phyloP scores from a whole-genome alignment of 2,113 vertebrate genomes.

The Pelodiscus sinensis region DNA sequence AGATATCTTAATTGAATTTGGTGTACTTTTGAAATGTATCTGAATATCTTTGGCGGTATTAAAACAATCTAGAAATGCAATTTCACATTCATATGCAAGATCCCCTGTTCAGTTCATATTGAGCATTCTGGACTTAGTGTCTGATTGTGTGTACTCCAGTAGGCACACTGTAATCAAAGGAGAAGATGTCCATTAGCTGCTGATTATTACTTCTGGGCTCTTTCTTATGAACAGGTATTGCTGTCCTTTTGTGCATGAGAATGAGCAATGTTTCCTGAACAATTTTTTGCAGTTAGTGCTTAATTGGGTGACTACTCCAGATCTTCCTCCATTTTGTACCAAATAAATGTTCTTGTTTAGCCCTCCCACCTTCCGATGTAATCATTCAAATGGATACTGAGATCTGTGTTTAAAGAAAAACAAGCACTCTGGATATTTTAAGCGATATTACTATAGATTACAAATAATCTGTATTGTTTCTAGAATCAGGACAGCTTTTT shows the following conservation, averaged over 20 bases:
- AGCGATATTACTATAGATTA: rapidly evolving
- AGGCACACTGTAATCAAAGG: neutral
- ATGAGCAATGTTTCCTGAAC: neutral
- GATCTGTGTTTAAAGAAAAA: neutral
- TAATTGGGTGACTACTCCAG: neutral
- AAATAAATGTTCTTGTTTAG: slow-evolving; percentile 7
- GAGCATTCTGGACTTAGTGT: neutral
- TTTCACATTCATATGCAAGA: neutral
- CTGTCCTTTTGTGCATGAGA: neutral
- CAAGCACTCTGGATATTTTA: neutral
- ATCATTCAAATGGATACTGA: neutral
- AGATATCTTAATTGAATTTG: neutral
- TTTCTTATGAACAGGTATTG: neutral
- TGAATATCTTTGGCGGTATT: neutral
- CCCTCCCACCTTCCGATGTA: neutral
- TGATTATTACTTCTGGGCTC: rapidly evolving
- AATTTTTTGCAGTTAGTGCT: neutral
- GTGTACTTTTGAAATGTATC: neutral
- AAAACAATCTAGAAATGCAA: neutral
- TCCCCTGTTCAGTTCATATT: neutral
- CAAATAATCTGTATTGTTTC: neutral
- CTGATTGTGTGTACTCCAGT: neutral
- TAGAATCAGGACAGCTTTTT: neutral
- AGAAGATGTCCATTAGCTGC: rapidly evolving
- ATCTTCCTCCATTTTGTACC: neutral